A percentile compares a stretch with the other conserved stretches of the same genome.
Conservation (phyloP, 1,140 invertebrate genomes). For the Hylaeus volcanicus region DNA sequence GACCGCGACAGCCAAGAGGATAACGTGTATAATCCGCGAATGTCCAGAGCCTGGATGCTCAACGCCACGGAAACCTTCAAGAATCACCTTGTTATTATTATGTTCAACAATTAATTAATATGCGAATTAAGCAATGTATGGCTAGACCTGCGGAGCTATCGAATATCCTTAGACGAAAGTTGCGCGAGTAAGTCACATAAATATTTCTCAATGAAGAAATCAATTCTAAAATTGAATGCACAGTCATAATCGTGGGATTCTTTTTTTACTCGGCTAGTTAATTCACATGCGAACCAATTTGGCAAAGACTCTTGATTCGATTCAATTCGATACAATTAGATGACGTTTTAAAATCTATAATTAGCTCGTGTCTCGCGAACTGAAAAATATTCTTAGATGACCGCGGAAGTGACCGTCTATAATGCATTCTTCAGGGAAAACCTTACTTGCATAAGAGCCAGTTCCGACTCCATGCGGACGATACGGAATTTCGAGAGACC, state of each 20-base stretch:
- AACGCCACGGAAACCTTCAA: constrained; percentile 85
- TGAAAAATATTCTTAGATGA: neutral
- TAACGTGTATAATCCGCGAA: constrained; percentile 89
- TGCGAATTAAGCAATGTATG: too few relatives aligned
- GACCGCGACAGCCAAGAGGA: constrained; percentile 84
- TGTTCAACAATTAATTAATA: too few relatives aligned
- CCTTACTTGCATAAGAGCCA: constrained; percentile 85
- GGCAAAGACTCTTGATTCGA: neutral
- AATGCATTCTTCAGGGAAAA: neutral
- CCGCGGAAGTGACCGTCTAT: neutral
- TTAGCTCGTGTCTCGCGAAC: neutral
- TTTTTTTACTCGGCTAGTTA: neutral
- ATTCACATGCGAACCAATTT: constrained; percentile 13
- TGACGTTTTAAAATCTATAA: neutral
- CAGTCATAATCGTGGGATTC: neutral
- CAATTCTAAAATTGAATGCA: neutral
- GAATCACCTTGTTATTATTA: neutral
- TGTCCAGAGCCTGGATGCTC: constrained; percentile 85
- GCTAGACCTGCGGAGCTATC: too few relatives aligned
- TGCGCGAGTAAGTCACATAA: too few relatives aligned
- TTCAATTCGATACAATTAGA: neutral
- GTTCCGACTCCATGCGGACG: constrained; percentile 83
- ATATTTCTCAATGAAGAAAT: too few relatives aligned
- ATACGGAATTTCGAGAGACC: constrained; percentile 91
- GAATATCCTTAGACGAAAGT: too few relatives aligned